Evolutionary conservation across 2,797 vertebrate genomes (phyloP).

Genomic region (Eleutherodactylus coqui): DNA sequence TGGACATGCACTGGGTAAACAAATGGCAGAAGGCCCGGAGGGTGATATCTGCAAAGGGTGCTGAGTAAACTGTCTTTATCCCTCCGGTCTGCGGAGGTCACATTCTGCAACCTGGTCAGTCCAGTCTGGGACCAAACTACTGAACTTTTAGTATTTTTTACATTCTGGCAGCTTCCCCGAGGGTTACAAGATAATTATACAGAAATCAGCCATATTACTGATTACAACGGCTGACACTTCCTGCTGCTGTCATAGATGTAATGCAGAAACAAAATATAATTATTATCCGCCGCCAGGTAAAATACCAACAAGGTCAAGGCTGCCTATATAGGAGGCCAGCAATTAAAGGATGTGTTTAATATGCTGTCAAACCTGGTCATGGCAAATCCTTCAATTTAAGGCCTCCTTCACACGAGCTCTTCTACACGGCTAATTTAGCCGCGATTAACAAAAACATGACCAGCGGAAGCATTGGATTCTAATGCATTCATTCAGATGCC

Average conservation of each 20-base stretch:
- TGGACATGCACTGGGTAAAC: slow-evolving; percentile 20
- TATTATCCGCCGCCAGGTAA: background rate
- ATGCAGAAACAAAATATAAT: background rate
- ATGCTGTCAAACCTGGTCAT: background rate
- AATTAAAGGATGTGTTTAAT: background rate
- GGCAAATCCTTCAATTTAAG: background rate
- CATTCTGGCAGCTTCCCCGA: background rate
- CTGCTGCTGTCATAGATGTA: background rate
- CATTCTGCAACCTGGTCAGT: slow-evolving; percentile 25
- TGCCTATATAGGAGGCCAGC: background rate
- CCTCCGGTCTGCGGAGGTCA: slow-evolving; percentile 17
- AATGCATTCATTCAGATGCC: too few species aligned
- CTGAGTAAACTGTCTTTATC: slow-evolving; percentile 29
- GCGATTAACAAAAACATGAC: too few species aligned
- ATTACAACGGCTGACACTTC: background rate
- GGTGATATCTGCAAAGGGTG: slow-evolving; percentile 33
- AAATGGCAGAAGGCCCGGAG: slow-evolving; percentile 7
- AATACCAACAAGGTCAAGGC: background rate
- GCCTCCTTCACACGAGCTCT: too few species aligned
- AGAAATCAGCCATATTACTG: background rate
- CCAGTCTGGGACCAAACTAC: background rate
- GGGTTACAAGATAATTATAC: slow-evolving; percentile 37
- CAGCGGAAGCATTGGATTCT: too few species aligned
- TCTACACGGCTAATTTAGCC: too few species aligned
- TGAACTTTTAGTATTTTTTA: background rate